Conservation (phyloP, 2,797 vertebrate genomes). For the Typhlichthys subterraneus region DNA sequence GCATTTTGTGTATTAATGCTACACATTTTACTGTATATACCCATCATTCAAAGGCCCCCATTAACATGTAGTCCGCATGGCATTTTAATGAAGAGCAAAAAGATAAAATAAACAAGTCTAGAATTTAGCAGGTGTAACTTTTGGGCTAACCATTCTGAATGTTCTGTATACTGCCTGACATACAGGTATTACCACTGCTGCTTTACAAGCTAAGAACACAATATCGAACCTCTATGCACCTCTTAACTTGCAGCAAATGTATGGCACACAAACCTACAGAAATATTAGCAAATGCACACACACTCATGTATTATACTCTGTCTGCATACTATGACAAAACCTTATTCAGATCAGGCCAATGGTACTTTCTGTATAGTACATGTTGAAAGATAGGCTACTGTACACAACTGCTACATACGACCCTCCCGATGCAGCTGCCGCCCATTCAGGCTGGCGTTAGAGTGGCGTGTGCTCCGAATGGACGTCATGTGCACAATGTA, state of each 20-base stretch:
- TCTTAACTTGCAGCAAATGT: too few species aligned
- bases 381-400: neutral
- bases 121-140: neutral
- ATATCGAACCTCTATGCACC: neutral
- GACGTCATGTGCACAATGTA: slow-evolving; percentile 86
- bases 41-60: too few species aligned
- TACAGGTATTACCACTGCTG: neutral
- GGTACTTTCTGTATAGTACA: neutral
- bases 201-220: neutral
- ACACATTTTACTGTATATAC: neutral
- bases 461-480: slow-evolving; percentile 88
- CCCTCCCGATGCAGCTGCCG: slow-evolving; percentile 80
- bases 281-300: too few species aligned
- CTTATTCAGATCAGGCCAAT: neutral
- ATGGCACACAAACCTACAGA: too few species aligned
- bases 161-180: neutral
- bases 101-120: neutral
- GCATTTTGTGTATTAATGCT: neutral
- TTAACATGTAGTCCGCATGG: neutral
- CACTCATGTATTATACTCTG: too few species aligned
- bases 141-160: neutral
- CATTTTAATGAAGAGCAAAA: neutral
- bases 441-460: slow-evolving; percentile 85
- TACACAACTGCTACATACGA: slow-evolving; percentile 63
- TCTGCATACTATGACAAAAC: too few species aligned